Evolutionary conservation across 2,888 invertebrate genomes (phyloP), one percentile per base, ranked within the genome.

Genomic region (Chironomus tentans): DNA sequence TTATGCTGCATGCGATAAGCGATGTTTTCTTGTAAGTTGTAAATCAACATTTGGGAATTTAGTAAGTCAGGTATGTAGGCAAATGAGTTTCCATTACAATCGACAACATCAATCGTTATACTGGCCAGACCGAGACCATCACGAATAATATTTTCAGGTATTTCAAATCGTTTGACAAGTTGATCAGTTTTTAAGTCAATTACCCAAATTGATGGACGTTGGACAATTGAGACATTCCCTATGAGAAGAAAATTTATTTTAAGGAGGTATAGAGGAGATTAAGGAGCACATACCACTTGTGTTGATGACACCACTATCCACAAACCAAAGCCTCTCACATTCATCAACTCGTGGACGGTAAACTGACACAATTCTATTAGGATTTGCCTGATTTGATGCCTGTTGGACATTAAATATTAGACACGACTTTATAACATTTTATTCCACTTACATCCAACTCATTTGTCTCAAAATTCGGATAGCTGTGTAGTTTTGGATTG

Each of bases 321-420:
- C 87, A 80, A 91, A 90, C 93, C 93, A 94, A 1, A 94, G 84
- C 4, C 93, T 83, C 65, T 90, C 88, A 79, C 93, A 94, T 77
- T 80, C 74, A 81, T 94, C 94, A 0, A 90, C 87, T 12, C 87
- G 85, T 0, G 91, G 87, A 65, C 93, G 85, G 81, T 92, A 92
- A 3, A 92, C 90, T 0, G 90, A 92, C 1, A 90, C 87, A 12
- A 92, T 80, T 56, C 80, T 79, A 22, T 80, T 78, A 0, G 77
- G 4, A 70, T 79, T 79, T 18, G 79, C 76, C 76, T 78, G 62
- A 4, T 77, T 76, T 18, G 76, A 22, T 12, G 76, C 22, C 79
- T 79, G 13, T 24, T 24, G 13, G 21, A 65, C n/a, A 24, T 24
- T 2, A 65, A 24, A 48, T 48, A 65, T 22, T 65, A 18, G 13